Conservation (phyloP, 2,113 vertebrate species). For the Gyps fulvus region DNA sequence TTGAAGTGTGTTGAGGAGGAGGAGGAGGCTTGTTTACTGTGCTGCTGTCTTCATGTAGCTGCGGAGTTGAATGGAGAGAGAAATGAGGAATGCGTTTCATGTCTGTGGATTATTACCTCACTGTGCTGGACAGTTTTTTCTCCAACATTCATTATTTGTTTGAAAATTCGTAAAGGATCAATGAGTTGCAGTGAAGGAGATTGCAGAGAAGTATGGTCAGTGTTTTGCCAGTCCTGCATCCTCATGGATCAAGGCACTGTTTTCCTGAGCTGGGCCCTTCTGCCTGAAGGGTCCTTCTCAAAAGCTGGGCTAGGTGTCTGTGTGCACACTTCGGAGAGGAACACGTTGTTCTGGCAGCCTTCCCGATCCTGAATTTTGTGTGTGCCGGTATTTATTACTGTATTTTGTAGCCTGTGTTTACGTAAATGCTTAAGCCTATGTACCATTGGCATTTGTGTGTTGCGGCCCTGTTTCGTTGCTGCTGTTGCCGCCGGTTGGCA, state of each 20-base stretch:
- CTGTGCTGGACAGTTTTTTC: not conserved
- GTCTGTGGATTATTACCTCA: not conserved
- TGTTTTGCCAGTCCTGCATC: not conserved
- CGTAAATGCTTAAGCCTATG: accelerated
- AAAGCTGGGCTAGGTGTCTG: not conserved
- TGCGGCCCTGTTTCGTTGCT: accelerated
- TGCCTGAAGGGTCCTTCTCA: not conserved
- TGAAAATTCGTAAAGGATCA: not conserved
- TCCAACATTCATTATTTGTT: not conserved
- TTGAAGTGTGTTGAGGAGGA: constrained; percentile 72
- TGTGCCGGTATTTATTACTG: not conserved
- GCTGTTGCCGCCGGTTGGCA: not conserved
- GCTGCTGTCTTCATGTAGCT: constrained; percentile 58
- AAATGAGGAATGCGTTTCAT: constrained; percentile 14
- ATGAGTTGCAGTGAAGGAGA: not conserved
- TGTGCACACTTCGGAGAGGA: not conserved
- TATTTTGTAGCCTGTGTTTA: not conserved
- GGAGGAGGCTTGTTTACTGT: constrained; percentile 67
- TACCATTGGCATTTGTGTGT: not conserved
- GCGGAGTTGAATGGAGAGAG: constrained; percentile 61
- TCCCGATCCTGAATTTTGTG: not conserved
- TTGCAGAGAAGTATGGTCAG: not conserved
- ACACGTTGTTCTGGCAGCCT: not conserved
- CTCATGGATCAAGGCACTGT: not conserved
- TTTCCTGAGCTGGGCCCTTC: not conserved